These are phyloP conservation scores for Buceros bicornis DNA, from an alignment of 2,797 vertebrate genomes.

Conservation along the genomic window DNA sequence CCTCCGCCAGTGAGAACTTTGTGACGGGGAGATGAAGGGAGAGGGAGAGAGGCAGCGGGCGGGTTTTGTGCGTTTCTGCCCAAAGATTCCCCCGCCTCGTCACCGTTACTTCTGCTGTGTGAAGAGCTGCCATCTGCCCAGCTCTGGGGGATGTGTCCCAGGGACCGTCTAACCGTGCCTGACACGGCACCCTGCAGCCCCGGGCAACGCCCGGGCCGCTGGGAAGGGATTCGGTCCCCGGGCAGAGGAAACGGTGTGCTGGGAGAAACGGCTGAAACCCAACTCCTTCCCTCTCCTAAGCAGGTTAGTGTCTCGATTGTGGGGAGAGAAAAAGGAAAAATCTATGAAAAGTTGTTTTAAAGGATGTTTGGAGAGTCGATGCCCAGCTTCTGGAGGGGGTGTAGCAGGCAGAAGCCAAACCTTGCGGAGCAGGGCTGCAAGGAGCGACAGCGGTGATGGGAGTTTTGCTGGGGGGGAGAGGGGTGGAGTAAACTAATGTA, in stretches of 20 bases:
- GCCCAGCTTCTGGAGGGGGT: rapidly evolving
- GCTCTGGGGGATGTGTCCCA: background rate
- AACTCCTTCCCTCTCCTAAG: background rate
- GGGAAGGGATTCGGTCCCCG: background rate
- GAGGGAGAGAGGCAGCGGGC: background rate
- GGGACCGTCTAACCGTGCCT: background rate
- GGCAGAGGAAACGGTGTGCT: background rate
- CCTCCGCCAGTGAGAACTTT: background rate
- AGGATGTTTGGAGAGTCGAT: background rate
- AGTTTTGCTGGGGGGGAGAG: background rate
- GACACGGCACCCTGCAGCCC: background rate
- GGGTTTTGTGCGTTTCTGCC: background rate
- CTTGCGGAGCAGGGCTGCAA: background rate
- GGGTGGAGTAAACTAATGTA: background rate
- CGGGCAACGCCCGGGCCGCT: background rate
- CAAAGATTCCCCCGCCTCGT: rapidly evolving
- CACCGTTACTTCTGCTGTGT: background rate
- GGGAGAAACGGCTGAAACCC: background rate
- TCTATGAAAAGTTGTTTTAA: background rate
- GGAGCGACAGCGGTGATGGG: background rate
- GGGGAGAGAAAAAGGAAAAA: background rate
- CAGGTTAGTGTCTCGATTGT: background rate
- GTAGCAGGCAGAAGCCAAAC: rapidly evolving
- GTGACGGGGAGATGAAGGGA: background rate
- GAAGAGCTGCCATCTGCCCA: background rate